These are phyloP conservation scores for Patiria miniata DNA, from an alignment of 35 echinoderm and acorn worm genomes.

Conservation along the genomic window DNA sequence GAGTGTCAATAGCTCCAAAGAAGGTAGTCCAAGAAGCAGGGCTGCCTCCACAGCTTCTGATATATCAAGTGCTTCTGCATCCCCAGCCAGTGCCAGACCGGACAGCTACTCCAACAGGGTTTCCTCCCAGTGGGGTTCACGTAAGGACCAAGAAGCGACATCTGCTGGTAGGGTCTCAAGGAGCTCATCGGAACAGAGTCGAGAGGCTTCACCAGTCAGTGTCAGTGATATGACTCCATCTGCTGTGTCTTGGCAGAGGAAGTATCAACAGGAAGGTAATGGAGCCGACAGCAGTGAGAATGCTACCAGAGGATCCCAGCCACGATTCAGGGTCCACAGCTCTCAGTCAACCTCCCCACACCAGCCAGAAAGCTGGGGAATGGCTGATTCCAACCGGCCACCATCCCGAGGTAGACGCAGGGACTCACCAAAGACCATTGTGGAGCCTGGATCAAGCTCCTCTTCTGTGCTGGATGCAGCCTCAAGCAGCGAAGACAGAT, in stretches of 20 bases:
- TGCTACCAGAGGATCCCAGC: slow-evolving; percentile 34
- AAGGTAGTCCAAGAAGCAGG: slow-evolving; percentile 28
- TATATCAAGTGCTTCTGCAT: slow-evolving; percentile 38
- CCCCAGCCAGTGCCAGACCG: slow-evolving; percentile 30
- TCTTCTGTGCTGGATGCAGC: slow-evolving; percentile 12
- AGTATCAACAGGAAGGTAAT: slow-evolving; percentile 56
- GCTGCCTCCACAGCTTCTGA: slow-evolving; percentile 33
- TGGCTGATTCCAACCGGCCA: slow-evolving; percentile 27
- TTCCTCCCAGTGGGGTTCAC: slow-evolving; percentile 19
- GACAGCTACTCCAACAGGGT: slow-evolving; percentile 69
- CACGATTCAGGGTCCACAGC: slow-evolving; percentile 54
- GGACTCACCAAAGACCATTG: slow-evolving; percentile 32
- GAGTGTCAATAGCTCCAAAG: slow-evolving; percentile 33
- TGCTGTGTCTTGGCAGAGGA: slow-evolving; percentile 37
- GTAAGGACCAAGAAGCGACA: not conserved
- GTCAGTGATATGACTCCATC: slow-evolving; percentile 13
- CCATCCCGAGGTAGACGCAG: slow-evolving; percentile 21
- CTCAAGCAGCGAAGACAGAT: slow-evolving; percentile 25
- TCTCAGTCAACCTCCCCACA: slow-evolving; percentile 56
- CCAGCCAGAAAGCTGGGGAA: slow-evolving; percentile 40
- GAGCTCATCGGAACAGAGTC: slow-evolving; percentile 12
- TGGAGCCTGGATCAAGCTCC: slow-evolving; percentile 28
- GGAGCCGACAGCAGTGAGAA: slow-evolving; percentile 58
- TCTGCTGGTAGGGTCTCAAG: slow-evolving; percentile 18
- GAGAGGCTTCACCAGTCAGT: slow-evolving; percentile 39